Base-by-base conservation (phyloP, 2,888 invertebrate genomes). In the Lepidocyrtinus sp. region DNA sequence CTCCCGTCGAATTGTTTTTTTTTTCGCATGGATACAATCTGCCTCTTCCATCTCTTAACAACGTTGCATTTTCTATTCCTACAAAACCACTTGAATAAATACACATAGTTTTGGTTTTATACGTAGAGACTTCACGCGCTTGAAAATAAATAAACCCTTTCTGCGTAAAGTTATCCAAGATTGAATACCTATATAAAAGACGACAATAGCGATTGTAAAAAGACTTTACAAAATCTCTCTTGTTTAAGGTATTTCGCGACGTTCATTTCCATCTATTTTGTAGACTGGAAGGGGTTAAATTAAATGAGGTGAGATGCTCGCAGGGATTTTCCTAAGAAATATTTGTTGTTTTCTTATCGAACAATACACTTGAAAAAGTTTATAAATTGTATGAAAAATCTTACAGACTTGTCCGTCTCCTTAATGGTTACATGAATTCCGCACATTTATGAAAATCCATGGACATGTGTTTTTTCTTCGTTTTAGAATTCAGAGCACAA, bases 11-110 rank as follows among this genome's bases (percentile, higher is more conserved):
- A 36, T 36, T 77, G 77, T 71, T 71, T 59, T 77, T 67, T 71
- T n/a, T n/a, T n/a, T 67, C 71, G 65, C 67, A 70, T 70, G n/a
- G n/a, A 76, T 70, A 27, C 63, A 67, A 69, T 76, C 76, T 68
- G n/a, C n/a, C 63, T 69, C 46, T 50, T 69, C 69, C 7, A 63
- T 75, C 75, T 70, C 22, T 63, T 36, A n/a, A n/a, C n/a, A n/a
- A n/a, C n/a, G n/a, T 50, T 27, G 17, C 59, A 76, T 55, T 36
- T 36, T 36, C 36, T 36, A 5, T 12, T 36, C 36, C 5, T 36
- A 36, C 36, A 36, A 36, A 36, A 12, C 5, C 36, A 36, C 12
- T 36, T 5, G 12, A 12, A 36, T 36, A 36, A 36, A 36, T 36
- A 12, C 12, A 36, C 36, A 36, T 5, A 36, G 36, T 5, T 7